A percentile compares a stretch with the other conserved stretches of the same genome.
phyloP scores from a whole-genome alignment of 2,888 invertebrate species.

The Tuberolachnus salignus region DNA sequence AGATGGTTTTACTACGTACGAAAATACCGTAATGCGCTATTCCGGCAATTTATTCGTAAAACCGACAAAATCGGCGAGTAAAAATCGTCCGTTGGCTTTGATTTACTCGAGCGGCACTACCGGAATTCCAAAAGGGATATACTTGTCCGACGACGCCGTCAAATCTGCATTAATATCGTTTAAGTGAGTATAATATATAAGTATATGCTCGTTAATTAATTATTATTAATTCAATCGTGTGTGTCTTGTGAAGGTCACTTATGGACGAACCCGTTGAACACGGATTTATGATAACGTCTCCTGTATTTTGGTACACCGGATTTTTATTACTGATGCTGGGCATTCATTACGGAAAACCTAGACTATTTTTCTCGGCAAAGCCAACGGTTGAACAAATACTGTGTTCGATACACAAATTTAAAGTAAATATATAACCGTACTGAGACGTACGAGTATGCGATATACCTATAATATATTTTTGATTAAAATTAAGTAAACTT shows the following conservation, averaged over 20 bases:
- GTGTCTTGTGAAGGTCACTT: neutral
- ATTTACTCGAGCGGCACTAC: conserved; percentile 28
- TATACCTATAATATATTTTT: too few relatives aligned
- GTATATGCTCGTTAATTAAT: too few relatives aligned
- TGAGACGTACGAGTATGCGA: neutral
- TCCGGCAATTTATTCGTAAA: neutral
- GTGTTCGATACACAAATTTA: conserved; percentile 2
- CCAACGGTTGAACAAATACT: conserved; percentile 12
- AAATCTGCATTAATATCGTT: conserved; percentile 8
- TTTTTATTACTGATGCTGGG: neutral
- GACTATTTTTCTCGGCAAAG: conserved; percentile 9
- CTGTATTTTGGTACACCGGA: conserved; percentile 30
- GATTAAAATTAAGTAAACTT: too few relatives aligned
- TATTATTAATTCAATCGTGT: neutral
- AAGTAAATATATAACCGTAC: neutral
- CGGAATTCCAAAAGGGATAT: conserved; percentile 15
- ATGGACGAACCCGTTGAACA: conserved; percentile 31
- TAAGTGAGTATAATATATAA: neutral
- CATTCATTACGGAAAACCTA: conserved; percentile 30
- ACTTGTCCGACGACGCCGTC: conserved; percentile 20
- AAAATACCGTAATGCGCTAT: too few relatives aligned
- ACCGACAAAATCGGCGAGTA: neutral
- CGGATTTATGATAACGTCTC: conserved; percentile 6
- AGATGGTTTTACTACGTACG: neutral
- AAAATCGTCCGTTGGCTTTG: neutral